These are phyloP conservation scores for Microdon myrmicae DNA, from an alignment of 2,888 invertebrate species.

Conservation along the genomic window DNA sequence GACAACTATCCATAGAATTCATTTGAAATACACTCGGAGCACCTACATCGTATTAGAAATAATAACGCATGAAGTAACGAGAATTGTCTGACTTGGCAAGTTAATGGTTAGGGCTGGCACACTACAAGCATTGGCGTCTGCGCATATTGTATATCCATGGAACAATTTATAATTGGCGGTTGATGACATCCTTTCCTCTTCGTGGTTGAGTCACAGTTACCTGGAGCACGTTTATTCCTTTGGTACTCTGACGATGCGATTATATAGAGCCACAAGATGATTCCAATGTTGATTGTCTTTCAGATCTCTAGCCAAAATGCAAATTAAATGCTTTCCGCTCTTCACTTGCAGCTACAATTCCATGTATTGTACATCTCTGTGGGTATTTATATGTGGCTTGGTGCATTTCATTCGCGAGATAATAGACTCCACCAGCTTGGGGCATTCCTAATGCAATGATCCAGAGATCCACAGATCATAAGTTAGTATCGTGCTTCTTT, in stretches of 20 bases:
- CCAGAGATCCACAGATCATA: conserved; percentile 47
- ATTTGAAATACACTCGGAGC: conserved; percentile 24
- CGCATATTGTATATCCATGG: conserved; percentile 47
- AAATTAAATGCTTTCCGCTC: conserved; percentile 38
- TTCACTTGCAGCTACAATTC: conserved; percentile 10
- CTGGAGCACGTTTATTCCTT: conserved; percentile 24
- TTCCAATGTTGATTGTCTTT: conserved; percentile 14
- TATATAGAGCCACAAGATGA: conserved; percentile 4
- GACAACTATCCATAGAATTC: conserved; percentile 35
- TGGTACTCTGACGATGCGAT: conserved; percentile 11
- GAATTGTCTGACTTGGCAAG: conserved; percentile 4
- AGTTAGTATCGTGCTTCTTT: conserved; percentile 42
- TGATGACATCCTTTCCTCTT: conserved; percentile 48
- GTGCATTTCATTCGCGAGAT: conserved; percentile 42
- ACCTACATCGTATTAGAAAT: conserved; percentile 17
- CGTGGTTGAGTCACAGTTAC: conserved; percentile 13
- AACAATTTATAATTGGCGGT: conserved; percentile 51
- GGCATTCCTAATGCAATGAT: conserved; percentile 41
- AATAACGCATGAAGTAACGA: conserved; percentile 15
- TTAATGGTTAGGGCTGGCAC: too few relatives aligned
- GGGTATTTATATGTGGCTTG: conserved; percentile 4
- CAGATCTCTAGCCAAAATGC: conserved; percentile 30
- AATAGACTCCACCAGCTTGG: conserved; percentile 27
- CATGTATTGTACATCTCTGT: too few relatives aligned
- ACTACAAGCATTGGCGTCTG: too few relatives aligned